phyloP scores from a whole-genome alignment of 1,140 invertebrate species.

The Thereuonema tuberculata region DNA sequence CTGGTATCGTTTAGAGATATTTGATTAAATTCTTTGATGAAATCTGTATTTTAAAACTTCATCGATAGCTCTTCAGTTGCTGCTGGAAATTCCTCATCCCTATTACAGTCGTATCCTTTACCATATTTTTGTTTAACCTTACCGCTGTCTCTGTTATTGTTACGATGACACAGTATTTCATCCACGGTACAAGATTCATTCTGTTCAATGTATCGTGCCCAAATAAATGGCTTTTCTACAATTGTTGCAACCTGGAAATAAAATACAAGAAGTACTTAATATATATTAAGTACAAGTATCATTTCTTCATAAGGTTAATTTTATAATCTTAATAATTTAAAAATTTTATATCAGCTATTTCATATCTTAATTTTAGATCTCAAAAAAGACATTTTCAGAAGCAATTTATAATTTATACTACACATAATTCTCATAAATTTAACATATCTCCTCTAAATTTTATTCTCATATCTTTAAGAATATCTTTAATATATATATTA shows the following conservation, averaged over 20 bases:
- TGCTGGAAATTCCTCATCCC: too few species aligned
- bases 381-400: neutral
- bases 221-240: conserved; percentile 91
- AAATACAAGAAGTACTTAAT: too few species aligned
- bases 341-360: too few species aligned
- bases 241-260: conserved; percentile 54
- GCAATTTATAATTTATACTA: neutral
- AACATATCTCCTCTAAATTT: neutral
- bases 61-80: too few species aligned
- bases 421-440: neutral
- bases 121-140: conserved; percentile 17
- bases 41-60: too few species aligned
- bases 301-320: neutral
- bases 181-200: conserved; percentile 43
- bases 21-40: neutral
- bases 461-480: too few species aligned
- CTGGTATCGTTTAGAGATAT: neutral
- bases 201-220: conserved; percentile 47
- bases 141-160: conserved; percentile 52
- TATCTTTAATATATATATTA: too few species aligned
- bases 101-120: too few species aligned
- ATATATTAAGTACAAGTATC: too few species aligned
- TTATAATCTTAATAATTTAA: neutral
- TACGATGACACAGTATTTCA: conserved; percentile 63
- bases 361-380: too few species aligned